Evolutionary conservation across 2,797 vertebrate genomes (phyloP), one percentile per base, ranked within the genome.

Genomic region (Carcharodon carcharias): DNA sequence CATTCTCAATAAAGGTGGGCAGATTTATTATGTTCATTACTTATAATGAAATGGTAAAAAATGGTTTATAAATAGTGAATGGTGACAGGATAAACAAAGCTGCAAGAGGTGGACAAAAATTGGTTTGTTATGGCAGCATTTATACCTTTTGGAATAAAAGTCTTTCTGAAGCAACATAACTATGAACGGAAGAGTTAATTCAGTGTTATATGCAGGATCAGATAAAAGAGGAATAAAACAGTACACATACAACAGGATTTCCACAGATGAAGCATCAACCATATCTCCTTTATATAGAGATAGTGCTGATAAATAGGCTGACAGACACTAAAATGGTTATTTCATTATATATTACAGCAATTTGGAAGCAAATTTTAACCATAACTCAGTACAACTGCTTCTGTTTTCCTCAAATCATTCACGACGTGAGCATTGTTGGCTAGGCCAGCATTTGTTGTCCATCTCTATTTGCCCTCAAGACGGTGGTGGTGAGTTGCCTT

Each of bases 371-470:
- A 61, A 91, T 91, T 91, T 91, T 31, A 35, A 63, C 56, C 58
- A 31, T 91, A 91, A 91, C 88, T 91, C 88, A 91, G 88, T 16
- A 28, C 88, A 91, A 91, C 11, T 91, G 56, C 31, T 58, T 61
- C 54, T 35, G 31, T 9, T 9, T 73, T 73, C 31, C 31, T 73
- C 73, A 73, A 35, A 31, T 73, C 28, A 11, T 73, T 7, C 28
- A 21, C 7, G 71, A 73, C 31, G 9, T 73, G 67, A 71, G 67
- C 26, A 71, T 71, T 71, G 67, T 26, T 73, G 1, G 21, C 28
- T 23, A 4, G 4, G 67, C 67, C 23, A 73, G 21, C 21, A 9
- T 31, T 73, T 73, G 1, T 9, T 35, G 71, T 26, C 31, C 6
- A 7, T 31, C 71, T 26, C 0, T 73, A 73, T 31, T 31, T 73